Evolutionary conservation across 64 coral and sea anemone species (phyloP), one percentile per base, ranked within the genome.

Genomic region (Cladopsammia gracilis): DNA sequence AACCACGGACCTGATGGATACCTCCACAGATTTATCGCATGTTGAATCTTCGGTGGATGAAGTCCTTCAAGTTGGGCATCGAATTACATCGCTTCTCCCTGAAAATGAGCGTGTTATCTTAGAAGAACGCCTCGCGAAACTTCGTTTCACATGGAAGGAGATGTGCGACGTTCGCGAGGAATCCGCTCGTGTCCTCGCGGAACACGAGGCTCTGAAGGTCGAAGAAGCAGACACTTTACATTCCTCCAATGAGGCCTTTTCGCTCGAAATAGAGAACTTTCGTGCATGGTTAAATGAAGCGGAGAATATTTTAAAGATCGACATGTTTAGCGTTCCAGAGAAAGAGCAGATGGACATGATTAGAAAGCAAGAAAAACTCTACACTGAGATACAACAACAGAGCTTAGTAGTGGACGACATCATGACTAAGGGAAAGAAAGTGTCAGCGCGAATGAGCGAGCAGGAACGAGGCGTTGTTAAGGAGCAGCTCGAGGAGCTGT

Each of bases 291-390:
- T 97, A 13, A 77, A 97, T 51, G 75, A 72, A 10, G 75, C 96
- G 25, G 96, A 97, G 68, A 76, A 23, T 20, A 91, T 64, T 50
- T 83, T 97, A 43, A 90, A 91, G 64, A 97, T 70, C 50, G 88
- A 97, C 44, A 94, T 97, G 96, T 97, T 94, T 91, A 86, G 92
- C 22, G 76, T 97, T 42, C 92, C 96, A 6, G 96, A 97, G 58
- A 92, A 97, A 10, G 75, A 91, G 43, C 96, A 97, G 89, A 97
- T 97, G 92, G 71, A 97, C 10, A 88, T 94, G 45, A 97, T 97
- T 25, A 83, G 76, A 58, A 97, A 86, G 6, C 96, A 97, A 51
- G 88, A 97, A 47, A 69, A 86, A 62, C 69, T 97, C 2, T 76
- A 90, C 61, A 91, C 65, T 14, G 81, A 97, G 48, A 64, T 97